phyloP scores from a whole-genome alignment of 2,797 vertebrate genomes.

The Cuniculus paca region DNA sequence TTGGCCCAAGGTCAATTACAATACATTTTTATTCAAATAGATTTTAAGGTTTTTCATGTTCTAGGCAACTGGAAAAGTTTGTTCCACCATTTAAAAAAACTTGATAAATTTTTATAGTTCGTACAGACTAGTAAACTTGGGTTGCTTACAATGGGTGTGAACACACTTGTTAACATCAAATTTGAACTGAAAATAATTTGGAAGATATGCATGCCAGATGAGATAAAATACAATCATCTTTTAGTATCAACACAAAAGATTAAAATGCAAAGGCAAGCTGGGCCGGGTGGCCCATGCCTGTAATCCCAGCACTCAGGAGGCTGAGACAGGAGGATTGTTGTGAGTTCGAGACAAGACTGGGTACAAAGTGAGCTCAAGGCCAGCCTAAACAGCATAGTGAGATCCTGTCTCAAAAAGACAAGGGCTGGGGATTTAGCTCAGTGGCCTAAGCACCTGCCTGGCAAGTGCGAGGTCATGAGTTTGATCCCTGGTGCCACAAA shows the following conservation, averaged over 20 bases:
- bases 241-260: slow-evolving; percentile 2
- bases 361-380: too few relatives aligned
- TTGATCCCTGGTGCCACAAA: too few relatives aligned
- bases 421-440: too few relatives aligned
- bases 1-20: slow-evolving; percentile 35
- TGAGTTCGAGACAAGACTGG: too few relatives aligned
- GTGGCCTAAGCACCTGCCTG: too few relatives aligned
- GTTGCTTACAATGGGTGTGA: slow-evolving; percentile 4
- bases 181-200: slow-evolving; percentile 27
- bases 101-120: slow-evolving; percentile 28
- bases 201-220: neutral
- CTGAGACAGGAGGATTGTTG: too few relatives aligned
- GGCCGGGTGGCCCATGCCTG: too few relatives aligned
- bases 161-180: slow-evolving; percentile 14
- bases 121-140: neutral
- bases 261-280: too few relatives aligned
- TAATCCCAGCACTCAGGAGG: too few relatives aligned
- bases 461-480: too few relatives aligned
- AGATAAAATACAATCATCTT: slow-evolving; percentile 14
- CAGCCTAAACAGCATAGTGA: too few relatives aligned
- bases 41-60: slow-evolving; percentile 42
- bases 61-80: neutral
- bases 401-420: too few relatives aligned
- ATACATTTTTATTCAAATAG: slow-evolving; percentile 7
- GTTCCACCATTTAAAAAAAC: slow-evolving; percentile 10